Percentiles rank a stretch among this genome's conserved stretches.
Evolutionary conservation across 2,113 vertebrate genomes (phyloP).

Genomic region (Greenwoodochromis staneri): DNA sequence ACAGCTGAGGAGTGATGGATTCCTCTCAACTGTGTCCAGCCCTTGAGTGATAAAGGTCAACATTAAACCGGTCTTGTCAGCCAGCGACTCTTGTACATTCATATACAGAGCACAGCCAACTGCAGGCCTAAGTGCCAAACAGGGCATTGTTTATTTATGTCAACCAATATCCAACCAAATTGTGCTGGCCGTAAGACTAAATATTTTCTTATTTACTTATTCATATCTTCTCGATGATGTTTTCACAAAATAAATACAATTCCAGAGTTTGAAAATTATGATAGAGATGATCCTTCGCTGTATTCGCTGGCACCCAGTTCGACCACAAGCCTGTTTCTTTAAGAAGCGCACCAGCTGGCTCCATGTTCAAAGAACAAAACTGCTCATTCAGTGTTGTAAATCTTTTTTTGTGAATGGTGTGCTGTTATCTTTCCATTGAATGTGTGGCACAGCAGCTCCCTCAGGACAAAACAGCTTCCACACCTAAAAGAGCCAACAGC

Average conservation of each 20-base stretch:
- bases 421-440: not conserved
- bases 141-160: not conserved
- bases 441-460: not conserved
- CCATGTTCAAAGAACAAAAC: not conserved
- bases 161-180: not conserved
- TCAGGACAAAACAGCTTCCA: not conserved
- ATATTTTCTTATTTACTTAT: not conserved
- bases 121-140: not conserved
- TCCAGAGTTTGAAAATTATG: not conserved
- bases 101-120: not conserved
- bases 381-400: not conserved
- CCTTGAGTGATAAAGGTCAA: slow-evolving; percentile 44
- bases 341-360: not conserved
- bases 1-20: slow-evolving; percentile 31
- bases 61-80: not conserved
- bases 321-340: not conserved
- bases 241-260: not conserved
- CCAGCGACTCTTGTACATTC: not conserved
- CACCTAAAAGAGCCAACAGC: not conserved
- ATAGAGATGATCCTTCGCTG: not conserved
- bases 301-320: not conserved
- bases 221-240: not conserved
- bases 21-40: slow-evolving; percentile 38
- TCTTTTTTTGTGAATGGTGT: slow-evolving; percentile 23
- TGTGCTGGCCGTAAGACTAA: not conserved